Conservation (phyloP, 2,113 vertebrate species). For the Brevimyrus niger region DNA sequence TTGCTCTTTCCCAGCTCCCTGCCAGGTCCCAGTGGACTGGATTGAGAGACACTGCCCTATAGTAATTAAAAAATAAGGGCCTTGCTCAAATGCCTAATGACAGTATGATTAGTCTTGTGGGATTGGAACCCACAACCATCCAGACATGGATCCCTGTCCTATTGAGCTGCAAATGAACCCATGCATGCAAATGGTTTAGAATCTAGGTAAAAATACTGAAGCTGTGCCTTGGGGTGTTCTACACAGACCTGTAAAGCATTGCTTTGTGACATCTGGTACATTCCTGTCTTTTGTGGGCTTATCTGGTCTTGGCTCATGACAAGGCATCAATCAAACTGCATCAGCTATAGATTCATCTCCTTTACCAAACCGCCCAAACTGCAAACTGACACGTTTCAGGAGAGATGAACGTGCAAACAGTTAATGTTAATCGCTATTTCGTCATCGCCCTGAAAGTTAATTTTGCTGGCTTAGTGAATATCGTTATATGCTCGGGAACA, state of each 20-base stretch:
- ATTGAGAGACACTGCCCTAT: not conserved
- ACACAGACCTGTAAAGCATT: not conserved
- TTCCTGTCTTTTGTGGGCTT: not conserved
- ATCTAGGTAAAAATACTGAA: not conserved
- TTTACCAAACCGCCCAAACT: not conserved
- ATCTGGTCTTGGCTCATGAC: not conserved
- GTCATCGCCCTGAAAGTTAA: not conserved
- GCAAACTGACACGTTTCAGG: not conserved
- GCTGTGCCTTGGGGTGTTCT: not conserved
- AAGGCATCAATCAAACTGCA: not conserved
- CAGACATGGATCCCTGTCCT: not conserved
- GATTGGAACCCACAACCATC: not conserved
- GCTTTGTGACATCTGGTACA: not conserved
- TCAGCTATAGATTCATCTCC: not conserved
- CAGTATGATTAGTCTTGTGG: not conserved
- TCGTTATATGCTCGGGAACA: not conserved
- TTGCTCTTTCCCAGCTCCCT: not conserved
- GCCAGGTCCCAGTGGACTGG: not conserved
- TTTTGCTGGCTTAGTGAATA: not conserved
- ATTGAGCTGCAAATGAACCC: not conserved
- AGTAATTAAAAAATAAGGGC: not conserved
- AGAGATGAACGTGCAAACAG: not conserved
- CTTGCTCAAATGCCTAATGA: not conserved
- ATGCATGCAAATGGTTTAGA: not conserved
- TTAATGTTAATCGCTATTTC: not conserved